phyloP scores from a whole-genome alignment of 2,888 invertebrate species.

The Zelleria hepariella region DNA sequence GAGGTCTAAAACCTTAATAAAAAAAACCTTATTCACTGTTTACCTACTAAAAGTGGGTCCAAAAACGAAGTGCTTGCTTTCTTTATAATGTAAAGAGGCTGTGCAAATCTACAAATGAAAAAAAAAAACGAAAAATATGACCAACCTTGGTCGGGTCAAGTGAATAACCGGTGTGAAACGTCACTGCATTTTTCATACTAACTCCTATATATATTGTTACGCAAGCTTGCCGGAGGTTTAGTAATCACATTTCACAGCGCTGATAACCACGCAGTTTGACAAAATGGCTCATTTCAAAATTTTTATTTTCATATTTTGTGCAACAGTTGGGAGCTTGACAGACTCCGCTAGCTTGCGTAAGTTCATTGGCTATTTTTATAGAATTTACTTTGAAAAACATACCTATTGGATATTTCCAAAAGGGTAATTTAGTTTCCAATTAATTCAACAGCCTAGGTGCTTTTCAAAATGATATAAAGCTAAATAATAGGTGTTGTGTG shows the following conservation, averaged over 20 bases:
- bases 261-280: not conserved
- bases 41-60: too few species aligned
- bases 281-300: not conserved
- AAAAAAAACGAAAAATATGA: not conserved
- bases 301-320: not conserved
- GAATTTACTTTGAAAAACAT: not conserved
- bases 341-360: not conserved
- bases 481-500: too few species aligned
- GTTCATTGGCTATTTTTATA: not conserved
- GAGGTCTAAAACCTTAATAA: too few species aligned
- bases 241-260: not conserved
- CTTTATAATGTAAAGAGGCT: not conserved
- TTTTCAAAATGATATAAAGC: too few species aligned
- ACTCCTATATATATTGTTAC: constrained; percentile 3
- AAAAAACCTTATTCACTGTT: too few species aligned
- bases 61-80: not conserved
- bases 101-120: not conserved
- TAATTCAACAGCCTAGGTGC: too few species aligned
- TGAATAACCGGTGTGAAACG: not conserved
- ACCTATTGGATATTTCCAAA: too few species aligned
- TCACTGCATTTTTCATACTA: constrained; percentile 5
- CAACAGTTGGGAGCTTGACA: not conserved
- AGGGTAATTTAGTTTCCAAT: too few species aligned
- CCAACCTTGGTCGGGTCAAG: not conserved
- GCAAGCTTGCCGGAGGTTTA: not conserved